phyloP scores from a whole-genome alignment of 1,140 invertebrate species.

The Drosophila ananassae region DNA sequence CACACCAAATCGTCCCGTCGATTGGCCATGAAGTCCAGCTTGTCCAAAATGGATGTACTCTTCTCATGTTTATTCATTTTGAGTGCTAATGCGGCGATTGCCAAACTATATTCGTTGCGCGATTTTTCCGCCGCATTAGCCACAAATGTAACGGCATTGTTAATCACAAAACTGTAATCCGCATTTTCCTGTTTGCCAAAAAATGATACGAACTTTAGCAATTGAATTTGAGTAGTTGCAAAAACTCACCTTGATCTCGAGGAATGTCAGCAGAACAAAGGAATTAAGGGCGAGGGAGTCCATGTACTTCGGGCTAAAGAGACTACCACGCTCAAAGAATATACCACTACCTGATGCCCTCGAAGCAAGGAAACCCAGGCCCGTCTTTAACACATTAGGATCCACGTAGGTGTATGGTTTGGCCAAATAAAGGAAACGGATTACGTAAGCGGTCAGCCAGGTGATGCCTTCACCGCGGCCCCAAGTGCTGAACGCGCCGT shows the following conservation, averaged over 20 bases:
- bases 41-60: constrained; percentile 13
- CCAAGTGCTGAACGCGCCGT: constrained; percentile 98
- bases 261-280: constrained; percentile 91
- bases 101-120: constrained; percentile 90
- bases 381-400: constrained; percentile 87
- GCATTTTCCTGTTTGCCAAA: constrained; percentile 27
- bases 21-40: constrained; percentile 23
- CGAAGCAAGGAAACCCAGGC: constrained; percentile 91
- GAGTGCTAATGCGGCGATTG: constrained; percentile 90
- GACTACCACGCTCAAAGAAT: constrained; percentile 90
- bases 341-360: constrained; percentile 88
- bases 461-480: constrained; percentile 92
- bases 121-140: constrained; percentile 88
- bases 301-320: constrained; percentile 76
- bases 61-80: constrained; percentile 88
- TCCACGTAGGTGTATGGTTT: constrained; percentile 92
- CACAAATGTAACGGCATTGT: constrained; percentile 92
- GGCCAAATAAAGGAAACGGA: constrained; percentile 93
- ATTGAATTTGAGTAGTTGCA: not conserved
- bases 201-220: not conserved
- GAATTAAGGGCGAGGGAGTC: constrained; percentile 92
- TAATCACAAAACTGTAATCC: constrained; percentile 87
- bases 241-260: constrained; percentile 88
- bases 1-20: constrained; percentile 58
- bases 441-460: constrained; percentile 96